Evolutionary conservation across 2,113 vertebrate species (phyloP).

Genomic region (Laterallus jamaicensis): DNA sequence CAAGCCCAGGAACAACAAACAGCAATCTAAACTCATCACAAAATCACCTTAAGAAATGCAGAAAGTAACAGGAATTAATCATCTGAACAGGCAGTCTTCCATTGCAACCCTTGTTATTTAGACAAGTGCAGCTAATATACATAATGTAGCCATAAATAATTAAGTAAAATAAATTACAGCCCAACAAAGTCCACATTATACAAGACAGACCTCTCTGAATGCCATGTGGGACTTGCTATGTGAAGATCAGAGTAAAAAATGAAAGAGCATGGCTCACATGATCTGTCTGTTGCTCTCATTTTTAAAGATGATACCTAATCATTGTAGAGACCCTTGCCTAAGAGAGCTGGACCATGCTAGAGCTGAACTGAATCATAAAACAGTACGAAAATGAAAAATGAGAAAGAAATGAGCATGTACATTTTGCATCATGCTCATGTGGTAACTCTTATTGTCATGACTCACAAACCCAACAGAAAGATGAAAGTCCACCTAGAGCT

Average conservation of each 20-base stretch:
- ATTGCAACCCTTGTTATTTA: constrained; percentile 57
- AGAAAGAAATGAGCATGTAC: constrained; percentile 52
- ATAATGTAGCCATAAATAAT: constrained; percentile 76
- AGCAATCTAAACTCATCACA: not conserved
- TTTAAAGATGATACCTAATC: constrained; percentile 47
- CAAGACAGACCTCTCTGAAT: constrained; percentile 53
- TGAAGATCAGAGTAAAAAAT: constrained; percentile 49
- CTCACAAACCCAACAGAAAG: constrained; percentile 70
- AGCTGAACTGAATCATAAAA: constrained; percentile 52
- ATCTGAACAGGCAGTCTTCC: constrained; percentile 22
- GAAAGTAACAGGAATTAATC: constrained; percentile 28
- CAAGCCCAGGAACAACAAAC: not conserved
- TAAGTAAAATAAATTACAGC: constrained; percentile 70
- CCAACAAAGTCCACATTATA: constrained; percentile 53
- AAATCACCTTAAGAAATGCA: constrained; percentile 47
- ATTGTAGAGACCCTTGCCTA: constrained; percentile 12
- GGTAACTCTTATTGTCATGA: constrained; percentile 40
- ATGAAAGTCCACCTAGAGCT: constrained; percentile 68
- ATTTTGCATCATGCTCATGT: constrained; percentile 44
- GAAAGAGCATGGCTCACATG: constrained; percentile 25
- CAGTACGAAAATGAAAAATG: constrained; percentile 62
- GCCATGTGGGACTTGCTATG: constrained; percentile 26
- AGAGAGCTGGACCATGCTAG: constrained; percentile 38
- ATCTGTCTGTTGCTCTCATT: constrained; percentile 64
- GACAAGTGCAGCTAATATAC: constrained; percentile 71